Percentiles rank a stretch among this genome's conserved stretches.
phyloP scores from a whole-genome alignment of 1,140 invertebrate genomes.

The Gonatopus flavifemur region DNA sequence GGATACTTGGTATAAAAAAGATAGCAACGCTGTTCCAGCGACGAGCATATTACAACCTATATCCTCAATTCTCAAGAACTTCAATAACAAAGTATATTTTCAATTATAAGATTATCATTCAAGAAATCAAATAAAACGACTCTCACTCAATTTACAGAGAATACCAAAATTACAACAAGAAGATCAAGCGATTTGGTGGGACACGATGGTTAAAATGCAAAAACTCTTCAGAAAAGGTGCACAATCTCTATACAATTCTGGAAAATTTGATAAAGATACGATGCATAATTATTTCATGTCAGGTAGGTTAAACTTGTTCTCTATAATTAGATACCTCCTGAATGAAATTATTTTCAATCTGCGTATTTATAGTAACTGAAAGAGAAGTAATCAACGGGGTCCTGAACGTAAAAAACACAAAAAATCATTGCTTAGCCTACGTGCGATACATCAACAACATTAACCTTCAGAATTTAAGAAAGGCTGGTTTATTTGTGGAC shows the following conservation, averaged over 20 bases:
- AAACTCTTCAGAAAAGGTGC: conserved; percentile 91
- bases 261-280: conserved; percentile 87
- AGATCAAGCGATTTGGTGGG: conserved; percentile 97
- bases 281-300: conserved; percentile 99
- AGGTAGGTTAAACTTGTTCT: conserved; percentile 63
- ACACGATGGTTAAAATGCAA: conserved; percentile 92
- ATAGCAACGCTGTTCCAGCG: conserved; percentile 91
- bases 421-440: conserved; percentile 95
- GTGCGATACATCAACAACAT: conserved; percentile 97
- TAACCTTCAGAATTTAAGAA: conserved; percentile 91
- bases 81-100: conserved; percentile 89
- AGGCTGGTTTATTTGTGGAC: conserved; percentile 93
- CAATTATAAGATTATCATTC: not conserved
- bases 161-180: conserved; percentile 94
- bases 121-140: not conserved
- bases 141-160: conserved; percentile 61
- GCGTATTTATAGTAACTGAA: conserved; percentile 80
- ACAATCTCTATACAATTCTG: conserved; percentile 77
- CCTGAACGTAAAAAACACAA: conserved; percentile 90
- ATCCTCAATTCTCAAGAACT: conserved; percentile 94
- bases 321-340: not conserved
- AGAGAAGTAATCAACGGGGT: conserved; percentile 95
- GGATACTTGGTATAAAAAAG: conserved; percentile 95
- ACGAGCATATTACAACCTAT: conserved; percentile 95
- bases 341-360: conserved; percentile 8